Percentiles rank a stretch among this genome's conserved stretches.
Evolutionary conservation across 2,888 invertebrate species (phyloP).

Genomic region (Ochropleura leucogaster): DNA sequence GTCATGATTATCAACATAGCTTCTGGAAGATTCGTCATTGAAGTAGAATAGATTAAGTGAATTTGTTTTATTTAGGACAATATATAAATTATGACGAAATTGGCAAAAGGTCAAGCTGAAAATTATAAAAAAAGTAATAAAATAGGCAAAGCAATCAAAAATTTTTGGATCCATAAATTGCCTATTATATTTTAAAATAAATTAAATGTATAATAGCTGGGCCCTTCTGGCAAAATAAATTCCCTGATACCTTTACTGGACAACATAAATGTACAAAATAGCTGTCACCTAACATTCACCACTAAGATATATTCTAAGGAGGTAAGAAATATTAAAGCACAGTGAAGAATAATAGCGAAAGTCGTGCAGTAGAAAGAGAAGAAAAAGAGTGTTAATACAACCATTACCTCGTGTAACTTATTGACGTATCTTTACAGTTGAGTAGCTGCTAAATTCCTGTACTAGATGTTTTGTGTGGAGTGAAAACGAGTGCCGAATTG

Average conservation of each 20-base stretch:
- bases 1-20: conserved; percentile 13
- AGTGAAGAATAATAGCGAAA: conserved; percentile 61
- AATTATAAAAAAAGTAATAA: conserved; percentile 31
- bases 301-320: conserved; percentile 50
- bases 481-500: conserved; percentile 8
- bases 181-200: background rate
- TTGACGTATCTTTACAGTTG: conserved; percentile 7
- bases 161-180: conserved; percentile 26
- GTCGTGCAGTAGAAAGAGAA: conserved; percentile 65
- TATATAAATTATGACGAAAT: conserved; percentile 25
- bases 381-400: conserved; percentile 42
- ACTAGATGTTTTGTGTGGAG: conserved; percentile 28
- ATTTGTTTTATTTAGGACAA: background rate
- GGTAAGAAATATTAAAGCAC: conserved; percentile 50
- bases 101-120: conserved; percentile 38
- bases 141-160: conserved; percentile 46
- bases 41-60: background rate
- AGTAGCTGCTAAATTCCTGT: conserved; percentile 16
- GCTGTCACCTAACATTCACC: conserved; percentile 67
- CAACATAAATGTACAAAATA: conserved; percentile 36
- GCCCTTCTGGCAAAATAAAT: conserved; percentile 2
- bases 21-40: background rate
- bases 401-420: conserved; percentile 40
- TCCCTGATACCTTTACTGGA: conserved; percentile 20
- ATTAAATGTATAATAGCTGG: background rate